Conservation (phyloP, 2,888 invertebrate genomes). For the Spatulosminthurus flaviceps region DNA sequence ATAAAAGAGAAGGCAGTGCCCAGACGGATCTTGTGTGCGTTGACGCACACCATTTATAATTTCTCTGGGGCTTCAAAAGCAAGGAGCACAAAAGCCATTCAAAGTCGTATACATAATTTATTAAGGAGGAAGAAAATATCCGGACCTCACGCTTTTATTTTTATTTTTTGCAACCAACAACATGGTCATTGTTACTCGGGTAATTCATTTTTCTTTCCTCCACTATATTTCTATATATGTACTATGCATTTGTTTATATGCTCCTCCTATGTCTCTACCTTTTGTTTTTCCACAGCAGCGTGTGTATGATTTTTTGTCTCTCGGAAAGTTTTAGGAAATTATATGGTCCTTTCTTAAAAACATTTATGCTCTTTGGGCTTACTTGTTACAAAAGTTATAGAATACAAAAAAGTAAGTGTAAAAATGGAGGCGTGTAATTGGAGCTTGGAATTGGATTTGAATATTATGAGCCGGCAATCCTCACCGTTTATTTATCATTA, state of each 20-base stretch:
- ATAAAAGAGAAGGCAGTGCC: neutral
- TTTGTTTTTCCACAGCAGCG: no score
- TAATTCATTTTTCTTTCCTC: conserved; percentile 25
- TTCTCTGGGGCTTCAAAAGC: neutral
- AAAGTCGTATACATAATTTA: neutral
- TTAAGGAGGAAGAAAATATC: conserved; percentile 18
- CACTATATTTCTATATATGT: neutral
- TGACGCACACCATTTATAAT: conserved; percentile 18
- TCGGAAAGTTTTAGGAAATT: no score
- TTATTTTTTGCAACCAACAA: conserved; percentile 14
- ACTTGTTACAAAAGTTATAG: neutral
- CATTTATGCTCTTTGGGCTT: no score
- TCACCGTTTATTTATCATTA: neutral
- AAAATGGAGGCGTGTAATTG: neutral
- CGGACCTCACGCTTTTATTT: conserved; percentile 28
- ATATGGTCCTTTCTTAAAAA: no score
- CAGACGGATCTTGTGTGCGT: conserved; percentile 9
- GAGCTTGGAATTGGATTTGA: neutral
- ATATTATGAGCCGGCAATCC: neutral
- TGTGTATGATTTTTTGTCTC: no score
- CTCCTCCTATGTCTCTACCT: no score
- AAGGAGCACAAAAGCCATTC: neutral
- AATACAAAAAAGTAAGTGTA: neutral
- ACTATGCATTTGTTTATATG: no score
- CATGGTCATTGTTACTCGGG: conserved; percentile 49